A percentile compares a stretch with the other conserved stretches of the same genome.
phyloP scores from a whole-genome alignment of 2,113 vertebrate genomes.

The Sturnus vulgaris region DNA sequence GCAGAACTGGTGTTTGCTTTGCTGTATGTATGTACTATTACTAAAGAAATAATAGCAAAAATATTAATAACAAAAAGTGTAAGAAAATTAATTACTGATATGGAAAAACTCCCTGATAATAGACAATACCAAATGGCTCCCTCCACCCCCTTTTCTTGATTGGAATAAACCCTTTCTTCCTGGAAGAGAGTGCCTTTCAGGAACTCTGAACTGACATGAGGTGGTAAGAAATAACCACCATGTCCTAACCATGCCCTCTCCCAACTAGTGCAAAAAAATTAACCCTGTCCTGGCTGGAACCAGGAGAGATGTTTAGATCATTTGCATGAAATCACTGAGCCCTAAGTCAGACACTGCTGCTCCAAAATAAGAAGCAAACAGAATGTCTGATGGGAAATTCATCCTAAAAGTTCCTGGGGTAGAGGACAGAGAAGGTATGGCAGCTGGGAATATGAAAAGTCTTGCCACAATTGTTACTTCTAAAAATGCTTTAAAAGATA shows the following conservation, averaged over 20 bases:
- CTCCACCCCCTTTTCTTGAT: neutral
- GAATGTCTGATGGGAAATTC: neutral
- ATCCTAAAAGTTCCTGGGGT: neutral
- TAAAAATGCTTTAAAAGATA: neutral
- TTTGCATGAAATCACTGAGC: neutral
- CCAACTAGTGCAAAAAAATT: neutral
- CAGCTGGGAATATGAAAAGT: neutral
- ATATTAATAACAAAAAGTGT: neutral
- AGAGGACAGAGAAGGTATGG: neutral
- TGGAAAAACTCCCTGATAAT: neutral
- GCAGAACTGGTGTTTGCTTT: neutral
- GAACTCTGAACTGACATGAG: neutral
- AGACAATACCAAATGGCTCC: neutral
- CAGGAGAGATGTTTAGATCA: neutral
- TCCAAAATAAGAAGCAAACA: neutral
- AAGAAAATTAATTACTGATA: neutral
- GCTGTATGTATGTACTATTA: neutral
- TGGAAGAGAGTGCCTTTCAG: neutral
- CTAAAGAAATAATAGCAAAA: neutral
- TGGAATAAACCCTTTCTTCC: neutral
- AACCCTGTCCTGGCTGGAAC: neutral
- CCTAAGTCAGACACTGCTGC: neutral
- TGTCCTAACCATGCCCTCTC: neutral
- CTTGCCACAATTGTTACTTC: neutral
- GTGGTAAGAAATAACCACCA: neutral